These are phyloP conservation scores for Sericinus montela DNA, from an alignment of 2,888 invertebrate species.

Conservation along the genomic window DNA sequence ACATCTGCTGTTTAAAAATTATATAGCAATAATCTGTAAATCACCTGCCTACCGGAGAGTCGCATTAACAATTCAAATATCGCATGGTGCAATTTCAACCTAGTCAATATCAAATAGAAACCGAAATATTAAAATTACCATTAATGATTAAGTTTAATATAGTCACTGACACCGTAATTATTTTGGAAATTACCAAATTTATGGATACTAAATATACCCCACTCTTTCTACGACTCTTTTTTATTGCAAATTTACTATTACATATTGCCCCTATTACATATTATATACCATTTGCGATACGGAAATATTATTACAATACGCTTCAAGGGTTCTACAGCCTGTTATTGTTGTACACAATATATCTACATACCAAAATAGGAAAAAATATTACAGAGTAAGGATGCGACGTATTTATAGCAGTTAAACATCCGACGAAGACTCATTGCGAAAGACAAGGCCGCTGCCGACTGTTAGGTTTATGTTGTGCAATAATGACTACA, in stretches of 20 bases:
- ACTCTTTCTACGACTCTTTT: too few relatives aligned
- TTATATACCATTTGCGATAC: too few relatives aligned
- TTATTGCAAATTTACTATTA: too few relatives aligned
- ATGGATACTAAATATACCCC: too few relatives aligned
- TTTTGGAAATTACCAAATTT: too few relatives aligned
- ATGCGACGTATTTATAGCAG: constrained; percentile 22
- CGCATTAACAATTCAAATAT: constrained; percentile 21
- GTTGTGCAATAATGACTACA: constrained; percentile 17
- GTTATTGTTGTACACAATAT: too few relatives aligned
- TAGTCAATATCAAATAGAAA: neutral
- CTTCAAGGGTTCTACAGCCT: too few relatives aligned
- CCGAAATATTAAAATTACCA: neutral
- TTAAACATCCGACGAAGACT: constrained; percentile 22
- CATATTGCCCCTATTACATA: too few relatives aligned
- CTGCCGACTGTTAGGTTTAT: constrained; percentile 22
- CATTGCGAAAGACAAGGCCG: constrained; percentile 34
- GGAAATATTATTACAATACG: too few relatives aligned
- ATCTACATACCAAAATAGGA: neutral
- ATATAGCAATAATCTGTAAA: too few relatives aligned
- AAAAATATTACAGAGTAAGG: constrained; percentile 12
- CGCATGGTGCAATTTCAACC: neutral
- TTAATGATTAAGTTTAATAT: constrained; percentile 3
- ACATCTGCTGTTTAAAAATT: too few relatives aligned
- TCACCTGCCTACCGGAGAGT: constrained; percentile 8
- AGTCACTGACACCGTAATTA: constrained; percentile 1